Conservation (phyloP, 2,888 invertebrate genomes). For the Melanostoma mellinum region DNA sequence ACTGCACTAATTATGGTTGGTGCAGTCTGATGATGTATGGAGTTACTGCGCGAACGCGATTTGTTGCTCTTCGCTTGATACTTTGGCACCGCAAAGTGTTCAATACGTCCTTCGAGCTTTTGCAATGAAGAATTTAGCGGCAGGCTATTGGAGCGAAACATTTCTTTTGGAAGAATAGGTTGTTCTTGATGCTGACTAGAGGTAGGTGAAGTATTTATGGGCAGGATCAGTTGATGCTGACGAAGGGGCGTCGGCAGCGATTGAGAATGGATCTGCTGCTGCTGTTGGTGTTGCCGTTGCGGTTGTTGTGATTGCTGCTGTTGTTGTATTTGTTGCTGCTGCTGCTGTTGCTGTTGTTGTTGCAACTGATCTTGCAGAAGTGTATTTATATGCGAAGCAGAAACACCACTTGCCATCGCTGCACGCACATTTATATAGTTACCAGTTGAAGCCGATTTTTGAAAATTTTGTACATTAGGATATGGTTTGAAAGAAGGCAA, state of each 20-base stretch:
- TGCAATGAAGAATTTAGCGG: constrained; percentile 84
- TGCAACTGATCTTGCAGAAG: constrained; percentile 43
- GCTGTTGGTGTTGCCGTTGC: constrained; percentile 30
- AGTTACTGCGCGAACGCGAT: constrained; percentile 80
- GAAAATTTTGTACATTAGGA: constrained; percentile 77
- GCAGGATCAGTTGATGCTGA: constrained; percentile 63
- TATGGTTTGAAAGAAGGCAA: constrained; percentile 78
- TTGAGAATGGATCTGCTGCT: constrained; percentile 62
- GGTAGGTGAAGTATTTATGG: constrained; percentile 29
- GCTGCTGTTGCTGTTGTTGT: constrained; percentile 44
- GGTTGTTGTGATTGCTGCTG: constrained; percentile 66
- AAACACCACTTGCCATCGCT: constrained; percentile 26
- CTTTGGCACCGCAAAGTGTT: constrained; percentile 80
- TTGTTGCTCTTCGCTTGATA: constrained; percentile 78
- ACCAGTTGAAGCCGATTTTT: constrained; percentile 80
- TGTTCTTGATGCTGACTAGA: constrained; percentile 73
- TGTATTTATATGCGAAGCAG: constrained; percentile 51
- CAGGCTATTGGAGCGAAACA: constrained; percentile 85
- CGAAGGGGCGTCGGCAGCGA: constrained; percentile 62
- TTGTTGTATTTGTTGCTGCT: constrained; percentile 74
- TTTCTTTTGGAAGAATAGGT: constrained; percentile 81
- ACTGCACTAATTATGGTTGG: constrained; percentile 56
- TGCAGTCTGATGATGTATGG: constrained; percentile 79
- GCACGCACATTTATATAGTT: constrained; percentile 78
- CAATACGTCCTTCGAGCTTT: constrained; percentile 77